phyloP scores from a whole-genome alignment of 2,113 vertebrate species.

The Malurus alboscapulatus region DNA sequence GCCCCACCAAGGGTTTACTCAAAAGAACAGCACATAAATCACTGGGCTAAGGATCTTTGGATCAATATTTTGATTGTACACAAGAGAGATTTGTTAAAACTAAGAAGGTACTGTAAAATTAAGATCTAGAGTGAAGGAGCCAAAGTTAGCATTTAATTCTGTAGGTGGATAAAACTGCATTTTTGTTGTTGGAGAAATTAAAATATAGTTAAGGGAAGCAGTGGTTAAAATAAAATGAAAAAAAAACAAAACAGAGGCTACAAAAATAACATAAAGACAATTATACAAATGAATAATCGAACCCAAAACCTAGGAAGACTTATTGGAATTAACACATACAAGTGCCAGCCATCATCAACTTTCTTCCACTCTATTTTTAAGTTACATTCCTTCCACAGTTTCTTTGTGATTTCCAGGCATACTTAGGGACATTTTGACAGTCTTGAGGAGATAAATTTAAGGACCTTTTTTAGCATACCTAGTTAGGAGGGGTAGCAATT shows the following conservation, averaged over 20 bases:
- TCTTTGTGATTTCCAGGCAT: background rate
- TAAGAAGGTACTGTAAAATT: background rate
- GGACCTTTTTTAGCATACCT: background rate
- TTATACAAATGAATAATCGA: background rate
- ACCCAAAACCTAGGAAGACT: background rate
- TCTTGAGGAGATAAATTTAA: background rate
- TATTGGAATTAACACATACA: background rate
- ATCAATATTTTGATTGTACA: background rate
- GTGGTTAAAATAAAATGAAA: background rate
- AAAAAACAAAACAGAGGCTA: background rate
- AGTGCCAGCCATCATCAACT: background rate
- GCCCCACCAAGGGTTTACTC: background rate
- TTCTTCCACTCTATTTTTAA: background rate
- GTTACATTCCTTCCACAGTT: background rate
- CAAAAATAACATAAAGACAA: slow-evolving; percentile 18
- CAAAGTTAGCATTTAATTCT: background rate
- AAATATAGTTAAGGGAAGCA: background rate
- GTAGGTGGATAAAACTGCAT: background rate
- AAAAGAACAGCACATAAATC: background rate
- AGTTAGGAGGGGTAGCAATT: background rate
- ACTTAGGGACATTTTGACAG: background rate
- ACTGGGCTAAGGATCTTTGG: background rate
- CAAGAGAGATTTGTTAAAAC: background rate
- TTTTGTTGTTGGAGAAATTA: background rate
- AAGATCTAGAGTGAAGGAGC: background rate